Base-by-base conservation (phyloP, 2,113 vertebrate genomes). In the Glaucidium brasilianum region DNA sequence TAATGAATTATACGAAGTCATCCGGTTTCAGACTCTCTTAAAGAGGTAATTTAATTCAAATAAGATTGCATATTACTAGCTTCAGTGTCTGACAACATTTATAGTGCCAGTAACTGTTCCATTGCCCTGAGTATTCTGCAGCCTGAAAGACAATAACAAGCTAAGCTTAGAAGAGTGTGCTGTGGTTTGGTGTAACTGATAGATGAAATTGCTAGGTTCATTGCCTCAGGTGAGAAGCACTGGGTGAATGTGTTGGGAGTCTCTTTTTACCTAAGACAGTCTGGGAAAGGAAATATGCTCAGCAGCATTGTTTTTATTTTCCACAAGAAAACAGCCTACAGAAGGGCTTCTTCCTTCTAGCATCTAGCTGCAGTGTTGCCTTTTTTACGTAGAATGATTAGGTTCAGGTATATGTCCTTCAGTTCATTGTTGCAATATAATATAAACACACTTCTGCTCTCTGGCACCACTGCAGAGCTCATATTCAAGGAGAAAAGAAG, bases 21-120 rank as follows among this genome's bases (percentile, higher is more conserved):
- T 95, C 89, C 41, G 3, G 95, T 97, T 97, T 97, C 96, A 97
- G 93, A 76, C 93, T 88, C 87, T 83, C 64, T 97, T 92, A 90
- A 97, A 94, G 97, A 96, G 91, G 92, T 95, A 96, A 96, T 97
- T 97, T 96, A 93, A 97, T 97, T 96, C 94, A 95, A 96, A 96
- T 92, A 96, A 67, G 81, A 85, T 90, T 96, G 94, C 32, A 5
- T 94, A 85, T 92, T 94, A 94, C 96, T 86, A 80, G 87, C 72
- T 96, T 92, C 92, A 87, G 92, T 72, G 95, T 90, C 95, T 97
- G 94, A 97, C 97, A 97, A 93, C 89, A 93, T 95, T 97, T 96
- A 93, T 56, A 92, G 88, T 55, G 88, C 96, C 94, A 96, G 75
- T 41, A 94, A 94, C 96, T 23, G 72, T 95, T 96, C 91, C 73